phyloP scores from a whole-genome alignment of 2,797 vertebrate species.

The Parauchenoglanis punctatus region DNA sequence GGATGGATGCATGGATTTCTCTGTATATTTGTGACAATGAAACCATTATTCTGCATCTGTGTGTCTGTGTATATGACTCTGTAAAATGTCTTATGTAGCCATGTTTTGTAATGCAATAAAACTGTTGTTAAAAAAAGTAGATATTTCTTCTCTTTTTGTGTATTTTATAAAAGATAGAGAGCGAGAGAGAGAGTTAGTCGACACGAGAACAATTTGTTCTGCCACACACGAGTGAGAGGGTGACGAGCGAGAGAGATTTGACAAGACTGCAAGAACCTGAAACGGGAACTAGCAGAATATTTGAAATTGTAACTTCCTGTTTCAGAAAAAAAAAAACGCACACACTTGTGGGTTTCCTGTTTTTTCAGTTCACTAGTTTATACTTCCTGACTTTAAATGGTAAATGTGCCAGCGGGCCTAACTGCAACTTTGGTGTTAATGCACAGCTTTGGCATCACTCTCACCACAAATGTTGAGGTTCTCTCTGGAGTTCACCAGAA shows the following conservation, averaged over 20 bases:
- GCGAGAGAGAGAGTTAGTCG: no score
- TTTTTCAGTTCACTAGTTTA: constrained; percentile 60
- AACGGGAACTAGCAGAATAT: constrained; percentile 58
- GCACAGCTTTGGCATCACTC: not conserved
- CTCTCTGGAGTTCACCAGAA: not conserved
- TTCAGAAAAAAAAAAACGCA: constrained; percentile 52
- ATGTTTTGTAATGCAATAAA: not conserved
- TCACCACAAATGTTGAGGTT: not conserved
- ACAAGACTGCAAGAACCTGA: constrained; percentile 18
- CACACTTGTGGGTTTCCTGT: constrained; percentile 63
- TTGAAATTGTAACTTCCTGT: constrained; percentile 59
- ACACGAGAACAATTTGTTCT: constrained; percentile 1
- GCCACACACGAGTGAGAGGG: not conserved
- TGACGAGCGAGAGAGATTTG: not conserved
- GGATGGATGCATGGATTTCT: not conserved
- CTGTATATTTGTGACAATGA: not conserved
- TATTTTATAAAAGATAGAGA: constrained; percentile 13
- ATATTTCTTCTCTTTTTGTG: not conserved
- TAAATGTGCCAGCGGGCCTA: constrained; percentile 4
- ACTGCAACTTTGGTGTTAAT: not conserved
- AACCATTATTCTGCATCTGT: not conserved
- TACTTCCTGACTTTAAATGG: constrained; percentile 39
- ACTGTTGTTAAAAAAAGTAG: not conserved
- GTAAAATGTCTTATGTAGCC: not conserved
- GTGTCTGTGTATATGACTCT: not conserved